Base-by-base conservation (phyloP, 1,140 invertebrate genomes). In the Apolygus lucorum region DNA sequence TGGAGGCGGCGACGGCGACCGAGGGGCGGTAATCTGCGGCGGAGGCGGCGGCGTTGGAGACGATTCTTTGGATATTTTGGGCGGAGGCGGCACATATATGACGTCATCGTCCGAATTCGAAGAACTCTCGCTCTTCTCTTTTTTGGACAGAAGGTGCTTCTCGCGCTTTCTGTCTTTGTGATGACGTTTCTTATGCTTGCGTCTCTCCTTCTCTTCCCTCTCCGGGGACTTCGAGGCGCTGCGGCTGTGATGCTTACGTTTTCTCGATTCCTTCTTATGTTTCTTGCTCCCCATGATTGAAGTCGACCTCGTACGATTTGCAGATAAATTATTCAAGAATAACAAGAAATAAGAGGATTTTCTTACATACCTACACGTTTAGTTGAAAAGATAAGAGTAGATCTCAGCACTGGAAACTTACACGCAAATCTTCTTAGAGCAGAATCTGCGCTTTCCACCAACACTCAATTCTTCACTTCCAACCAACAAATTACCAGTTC, bases 161-260 rank as follows among this genome's bases (percentile, higher is more conserved):
- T 84, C 84, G 62, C 81, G 80, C 70, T 84, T 84, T 75, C 80
- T 81, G 22, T 85, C 84, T 73, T 83, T 85, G 52, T 76, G 74
- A 72, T 84, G 83, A 28, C 64, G 64, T 70, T 84, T 84, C 72
- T 84, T 84, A 71, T 86, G 84, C 73, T 84, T 84, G 34, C 84
- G 83, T 24, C 52, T 68, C 52, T 70, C 65, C 66, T 73, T 71
- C 68, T 74, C 66, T 63, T 69, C 64, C 54, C 72, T 14, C 11
- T 73, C 67, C 52, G 66, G 76, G 1, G 80, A 80, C 52, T 78
- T 75, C 17, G 82, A 83, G 8, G 81, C 78, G 74, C 83, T 84
- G 13, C 79, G 76, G 74, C 84, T 82, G 64, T 81, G 80, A 68
- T 84, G 77, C 77, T 82, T 79, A 74, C 79, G 78, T 73, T 79